phyloP scores from a whole-genome alignment of 2,888 invertebrate genomes.

The Thera obeliscata region DNA sequence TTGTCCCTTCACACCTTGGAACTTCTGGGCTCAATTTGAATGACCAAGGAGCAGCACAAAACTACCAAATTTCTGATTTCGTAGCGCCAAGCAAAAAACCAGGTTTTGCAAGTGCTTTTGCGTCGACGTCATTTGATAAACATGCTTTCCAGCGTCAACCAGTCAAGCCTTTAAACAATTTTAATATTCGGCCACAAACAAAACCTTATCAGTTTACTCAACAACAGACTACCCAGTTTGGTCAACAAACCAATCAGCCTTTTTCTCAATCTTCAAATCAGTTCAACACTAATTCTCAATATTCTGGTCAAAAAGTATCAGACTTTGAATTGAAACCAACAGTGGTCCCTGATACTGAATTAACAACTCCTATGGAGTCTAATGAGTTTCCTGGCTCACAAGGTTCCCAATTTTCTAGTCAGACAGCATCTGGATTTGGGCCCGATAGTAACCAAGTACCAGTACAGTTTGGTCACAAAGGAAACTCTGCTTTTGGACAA shows the following conservation, averaged over 20 bases:
- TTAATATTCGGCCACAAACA: conserved; percentile 23
- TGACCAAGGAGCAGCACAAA: conserved; percentile 7
- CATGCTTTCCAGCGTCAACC: conserved; percentile 19
- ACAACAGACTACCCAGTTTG: conserved; percentile 17
- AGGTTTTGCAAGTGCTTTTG: conserved; percentile 24
- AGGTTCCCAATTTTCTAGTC: conserved; percentile 25
- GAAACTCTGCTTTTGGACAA: conserved; percentile 24
- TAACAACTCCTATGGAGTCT: conserved; percentile 60
- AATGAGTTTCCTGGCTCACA: conserved; percentile 35
- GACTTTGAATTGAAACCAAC: conserved; percentile 18
- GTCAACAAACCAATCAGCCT: conserved; percentile 36
- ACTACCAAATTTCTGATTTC: conserved; percentile 15
- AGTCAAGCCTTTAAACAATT: conserved; percentile 21
- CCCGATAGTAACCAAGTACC: conserved; percentile 18
- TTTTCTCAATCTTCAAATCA: conserved; percentile 18
- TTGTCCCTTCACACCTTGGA: conserved; percentile 2
- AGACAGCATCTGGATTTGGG: conserved; percentile 20
- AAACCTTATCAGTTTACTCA: conserved; percentile 36
- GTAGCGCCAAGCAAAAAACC: conserved; percentile 18
- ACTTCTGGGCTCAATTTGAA: neutral
- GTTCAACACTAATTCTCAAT: conserved; percentile 21
- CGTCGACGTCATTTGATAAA: conserved; percentile 26
- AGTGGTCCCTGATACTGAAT: conserved; percentile 53
- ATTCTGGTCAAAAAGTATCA: conserved; percentile 10
- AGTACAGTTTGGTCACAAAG: conserved; percentile 24